phyloP scores from a whole-genome alignment of 2,888 invertebrate species.

The Microdon myrmicae region DNA sequence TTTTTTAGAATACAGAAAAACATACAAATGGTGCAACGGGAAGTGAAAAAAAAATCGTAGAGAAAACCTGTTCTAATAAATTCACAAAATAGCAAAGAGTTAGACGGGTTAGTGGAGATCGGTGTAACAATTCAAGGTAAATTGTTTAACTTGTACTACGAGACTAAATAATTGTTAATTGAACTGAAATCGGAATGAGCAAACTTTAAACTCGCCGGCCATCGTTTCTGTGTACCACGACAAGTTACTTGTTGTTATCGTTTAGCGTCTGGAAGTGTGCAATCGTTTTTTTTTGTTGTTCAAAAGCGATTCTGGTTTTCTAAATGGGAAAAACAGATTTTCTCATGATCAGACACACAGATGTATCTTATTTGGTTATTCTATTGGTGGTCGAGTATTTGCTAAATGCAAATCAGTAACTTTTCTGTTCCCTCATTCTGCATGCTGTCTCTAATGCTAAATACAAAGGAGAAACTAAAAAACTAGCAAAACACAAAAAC shows the following conservation, averaged over 20 bases:
- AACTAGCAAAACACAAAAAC: not conserved
- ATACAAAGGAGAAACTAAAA: no score
- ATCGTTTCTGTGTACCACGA: slow-evolving; percentile 1
- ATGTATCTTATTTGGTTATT: slow-evolving; percentile 13
- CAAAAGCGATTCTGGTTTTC: slow-evolving; percentile 20
- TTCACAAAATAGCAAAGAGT: no score
- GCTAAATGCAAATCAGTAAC: slow-evolving; percentile 32
- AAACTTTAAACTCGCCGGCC: slow-evolving; percentile 24
- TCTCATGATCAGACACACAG: slow-evolving; percentile 37
- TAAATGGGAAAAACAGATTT: slow-evolving; percentile 26
- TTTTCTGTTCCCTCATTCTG: not conserved
- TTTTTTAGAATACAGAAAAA: slow-evolving; percentile 33
- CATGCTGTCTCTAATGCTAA: slow-evolving; percentile 3
- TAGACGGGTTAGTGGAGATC: not conserved
- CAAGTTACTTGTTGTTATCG: not conserved
- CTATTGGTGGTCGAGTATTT: slow-evolving; percentile 7
- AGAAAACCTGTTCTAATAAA: slow-evolving; percentile 40
- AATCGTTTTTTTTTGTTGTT: slow-evolving; percentile 9
- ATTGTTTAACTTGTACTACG: slow-evolving; percentile 39
- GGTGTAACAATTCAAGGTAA: slow-evolving; percentile 30
- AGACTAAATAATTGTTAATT: slow-evolving; percentile 43
- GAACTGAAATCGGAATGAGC: slow-evolving; percentile 42
- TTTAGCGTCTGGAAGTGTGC: slow-evolving; percentile 2
- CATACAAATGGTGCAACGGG: slow-evolving; percentile 32
- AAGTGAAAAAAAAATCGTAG: slow-evolving; percentile 21